These are phyloP conservation scores for Rhinella marina DNA, from an alignment of 2,797 vertebrate genomes.

Conservation along the genomic window DNA sequence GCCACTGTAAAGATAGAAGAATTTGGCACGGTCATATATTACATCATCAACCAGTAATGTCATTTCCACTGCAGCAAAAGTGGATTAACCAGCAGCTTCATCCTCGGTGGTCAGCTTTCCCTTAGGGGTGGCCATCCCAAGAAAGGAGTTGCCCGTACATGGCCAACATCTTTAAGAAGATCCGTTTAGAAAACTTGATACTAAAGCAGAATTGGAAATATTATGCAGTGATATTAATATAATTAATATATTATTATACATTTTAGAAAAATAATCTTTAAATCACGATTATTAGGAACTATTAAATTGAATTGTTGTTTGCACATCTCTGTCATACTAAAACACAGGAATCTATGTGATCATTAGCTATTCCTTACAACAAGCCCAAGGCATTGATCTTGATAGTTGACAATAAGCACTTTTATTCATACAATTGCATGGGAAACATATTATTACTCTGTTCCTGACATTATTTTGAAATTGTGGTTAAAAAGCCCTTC, in stretches of 20 bases:
- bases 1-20: no score
- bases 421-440: constrained; percentile 26
- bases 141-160: no score
- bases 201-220: background rate
- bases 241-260: background rate
- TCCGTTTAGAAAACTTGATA: background rate
- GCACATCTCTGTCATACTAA: background rate
- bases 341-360: background rate
- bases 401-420: constrained; percentile 38
- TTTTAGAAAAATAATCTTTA: background rate
- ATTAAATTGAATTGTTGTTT: background rate
- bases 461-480: constrained; percentile 58
- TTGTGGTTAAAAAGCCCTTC: constrained; percentile 61
- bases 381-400: constrained; percentile 4
- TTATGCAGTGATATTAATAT: background rate
- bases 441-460: constrained; percentile 56
- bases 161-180: background rate
- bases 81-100: background rate
- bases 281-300: background rate
- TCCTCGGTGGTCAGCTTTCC: no score
- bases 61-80: background rate
- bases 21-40: background rate
- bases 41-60: background rate
- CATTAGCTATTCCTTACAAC: background rate
- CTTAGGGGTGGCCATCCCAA: no score